Base-by-base conservation (phyloP, 1,140 invertebrate genomes). In the Psix sp. region DNA sequence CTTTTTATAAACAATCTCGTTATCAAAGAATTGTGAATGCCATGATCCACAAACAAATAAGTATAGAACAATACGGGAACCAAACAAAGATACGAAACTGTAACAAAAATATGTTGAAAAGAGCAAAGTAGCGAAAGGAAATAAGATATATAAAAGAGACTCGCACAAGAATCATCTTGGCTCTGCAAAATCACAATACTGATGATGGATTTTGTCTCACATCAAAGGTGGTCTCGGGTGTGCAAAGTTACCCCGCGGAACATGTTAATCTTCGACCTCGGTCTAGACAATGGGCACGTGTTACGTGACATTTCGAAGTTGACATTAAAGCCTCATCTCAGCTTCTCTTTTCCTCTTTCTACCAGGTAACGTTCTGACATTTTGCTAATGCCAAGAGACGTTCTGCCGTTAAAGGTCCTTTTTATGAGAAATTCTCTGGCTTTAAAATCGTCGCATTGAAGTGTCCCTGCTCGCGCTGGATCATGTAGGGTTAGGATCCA, bases 221-320 rank as follows among this genome's bases (percentile, higher is more conserved):
- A 40, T 54, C 52, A 59, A 59, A 59, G 52, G 33, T 21, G 39
- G 49, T 15, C 35, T 48, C 38, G 49, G 24, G 48, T 48, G 46
- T 16, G 42, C 42, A 10, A 46, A 40, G 35, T 60, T 59, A 59
- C 52, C 60, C 68, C 17, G 40, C 38, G 59, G 52, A 66, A 73
- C 31, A 29, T 60, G 71, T 74, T 68, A 68, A 74, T 74, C 63
- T 62, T 62, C 51, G 62, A 67, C 56, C 51, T 54, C 62, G 60
- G 71, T 56, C 65, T 62, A 80, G 77, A 83, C 81, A 80, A 83
- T 81, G 82, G 80, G 78, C 74, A 77, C 76, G 56, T 46, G 78
- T 82, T 82, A 83, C 81, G 82, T 83, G 83, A 83, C 83, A 84
- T 84, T 84, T 82, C 80, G 81, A 79, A 77, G 80, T 83, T 83